Conservation (phyloP, 35 echinoderm and acorn worm genomes). For the Lytechinus pictus region DNA sequence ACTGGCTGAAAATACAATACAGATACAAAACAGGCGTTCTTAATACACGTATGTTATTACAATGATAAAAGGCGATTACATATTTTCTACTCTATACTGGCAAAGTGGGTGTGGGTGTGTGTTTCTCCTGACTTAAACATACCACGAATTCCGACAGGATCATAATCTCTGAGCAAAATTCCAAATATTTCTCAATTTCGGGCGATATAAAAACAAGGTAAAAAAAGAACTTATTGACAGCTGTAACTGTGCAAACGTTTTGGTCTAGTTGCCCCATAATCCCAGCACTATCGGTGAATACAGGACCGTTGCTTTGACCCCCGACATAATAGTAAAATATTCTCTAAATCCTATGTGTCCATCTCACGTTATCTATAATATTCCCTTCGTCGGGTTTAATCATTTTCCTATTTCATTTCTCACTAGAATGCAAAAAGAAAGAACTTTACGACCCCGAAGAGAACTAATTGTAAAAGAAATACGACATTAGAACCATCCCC, state of each 20-base stretch:
- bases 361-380: not conserved
- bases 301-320: not conserved
- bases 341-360: not conserved
- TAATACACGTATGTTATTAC: not conserved
- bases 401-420: not conserved
- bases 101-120: not conserved
- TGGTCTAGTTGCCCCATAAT: not conserved
- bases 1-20: not conserved
- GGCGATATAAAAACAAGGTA: not conserved
- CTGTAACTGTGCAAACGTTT: not conserved
- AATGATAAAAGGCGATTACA: not conserved
- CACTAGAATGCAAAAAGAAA: not conserved
- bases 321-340: not conserved
- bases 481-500: not conserved
- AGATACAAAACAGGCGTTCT: not conserved
- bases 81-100: not conserved
- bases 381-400: not conserved
- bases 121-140: not conserved
- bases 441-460: not conserved
- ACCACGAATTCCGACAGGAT: not conserved
- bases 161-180: not conserved
- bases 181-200: conserved; percentile 19
- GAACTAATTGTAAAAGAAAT: not conserved
- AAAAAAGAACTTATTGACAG: not conserved
- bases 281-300: not conserved